Conservation (phyloP, 2,797 vertebrate species). For the Eospalax fontanierii region DNA sequence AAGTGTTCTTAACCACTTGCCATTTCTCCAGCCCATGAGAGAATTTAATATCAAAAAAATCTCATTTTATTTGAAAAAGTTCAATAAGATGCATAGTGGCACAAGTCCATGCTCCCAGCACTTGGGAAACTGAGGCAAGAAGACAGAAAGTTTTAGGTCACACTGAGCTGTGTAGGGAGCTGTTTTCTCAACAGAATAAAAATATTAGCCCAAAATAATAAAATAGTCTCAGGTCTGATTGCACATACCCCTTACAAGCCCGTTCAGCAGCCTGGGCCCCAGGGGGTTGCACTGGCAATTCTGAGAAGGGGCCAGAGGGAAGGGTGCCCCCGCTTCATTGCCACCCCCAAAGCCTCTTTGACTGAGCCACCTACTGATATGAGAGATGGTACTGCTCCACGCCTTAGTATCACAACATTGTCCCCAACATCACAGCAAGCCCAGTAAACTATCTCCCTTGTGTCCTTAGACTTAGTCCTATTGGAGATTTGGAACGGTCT, state of each 20-base stretch:
- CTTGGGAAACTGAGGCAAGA: neutral
- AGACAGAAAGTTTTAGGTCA: neutral
- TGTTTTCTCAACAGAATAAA: neutral
- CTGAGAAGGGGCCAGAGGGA: neutral
- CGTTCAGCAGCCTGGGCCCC: neutral
- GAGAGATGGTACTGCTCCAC: constrained; percentile 15
- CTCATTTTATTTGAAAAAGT: neutral
- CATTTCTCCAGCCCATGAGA: neutral
- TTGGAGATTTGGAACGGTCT: neutral
- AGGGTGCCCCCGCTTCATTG: neutral
- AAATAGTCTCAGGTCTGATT: too few species aligned
- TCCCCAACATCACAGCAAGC: neutral
- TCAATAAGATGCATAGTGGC: neutral
- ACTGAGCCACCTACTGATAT: neutral
- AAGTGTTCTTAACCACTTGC: too few species aligned
- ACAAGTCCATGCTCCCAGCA: neutral
- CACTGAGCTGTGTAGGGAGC: neutral
- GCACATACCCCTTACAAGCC: neutral
- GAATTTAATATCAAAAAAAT: neutral
- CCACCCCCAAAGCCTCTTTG: constrained; percentile 15
- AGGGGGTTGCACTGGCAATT: constrained; percentile 10
- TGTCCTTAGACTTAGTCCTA: neutral
- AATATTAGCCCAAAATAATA: neutral
- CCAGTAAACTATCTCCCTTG: neutral
- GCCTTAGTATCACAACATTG: neutral